A percentile compares a stretch with the other conserved stretches of the same genome.
These are phyloP conservation scores for Burhinus bistriatus DNA, from an alignment of 2,113 vertebrate species.

Conservation along the genomic window DNA sequence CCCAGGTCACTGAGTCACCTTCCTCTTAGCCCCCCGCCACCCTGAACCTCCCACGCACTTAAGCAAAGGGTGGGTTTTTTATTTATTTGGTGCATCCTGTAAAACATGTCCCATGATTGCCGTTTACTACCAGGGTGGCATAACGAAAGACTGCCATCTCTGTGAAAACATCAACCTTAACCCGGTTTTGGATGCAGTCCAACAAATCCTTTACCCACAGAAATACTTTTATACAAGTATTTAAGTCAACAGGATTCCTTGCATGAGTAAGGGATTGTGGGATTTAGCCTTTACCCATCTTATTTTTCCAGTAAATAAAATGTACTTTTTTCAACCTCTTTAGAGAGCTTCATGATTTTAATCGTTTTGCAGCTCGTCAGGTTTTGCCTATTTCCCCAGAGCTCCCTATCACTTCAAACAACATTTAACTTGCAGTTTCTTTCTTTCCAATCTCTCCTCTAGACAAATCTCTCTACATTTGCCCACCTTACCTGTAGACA, in stretches of 20 bases:
- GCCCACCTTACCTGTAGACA: not conserved
- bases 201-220: slow-evolving; percentile 22
- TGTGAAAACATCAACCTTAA: slow-evolving; percentile 27
- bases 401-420: not conserved
- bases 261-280: slow-evolving; percentile 18
- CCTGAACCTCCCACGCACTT: not conserved
- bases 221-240: slow-evolving; percentile 35
- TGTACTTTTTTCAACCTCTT: not conserved
- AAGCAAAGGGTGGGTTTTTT: not conserved
- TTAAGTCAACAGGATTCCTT: slow-evolving; percentile 38
- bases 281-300: slow-evolving; percentile 19
- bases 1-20: not conserved
- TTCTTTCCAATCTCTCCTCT: not conserved
- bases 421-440: not conserved
- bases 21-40: not conserved
- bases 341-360: not conserved
- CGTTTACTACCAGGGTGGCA: not conserved
- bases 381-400: not conserved
- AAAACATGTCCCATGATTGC: not conserved
- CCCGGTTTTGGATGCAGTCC: not conserved
- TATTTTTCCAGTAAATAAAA: slow-evolving; percentile 35
- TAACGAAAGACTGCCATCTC: not conserved
- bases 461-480: not conserved
- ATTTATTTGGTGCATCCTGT: not conserved
- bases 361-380: not conserved